These are phyloP conservation scores for Myathropa florea DNA, from an alignment of 2,888 invertebrate species.

Conservation along the genomic window DNA sequence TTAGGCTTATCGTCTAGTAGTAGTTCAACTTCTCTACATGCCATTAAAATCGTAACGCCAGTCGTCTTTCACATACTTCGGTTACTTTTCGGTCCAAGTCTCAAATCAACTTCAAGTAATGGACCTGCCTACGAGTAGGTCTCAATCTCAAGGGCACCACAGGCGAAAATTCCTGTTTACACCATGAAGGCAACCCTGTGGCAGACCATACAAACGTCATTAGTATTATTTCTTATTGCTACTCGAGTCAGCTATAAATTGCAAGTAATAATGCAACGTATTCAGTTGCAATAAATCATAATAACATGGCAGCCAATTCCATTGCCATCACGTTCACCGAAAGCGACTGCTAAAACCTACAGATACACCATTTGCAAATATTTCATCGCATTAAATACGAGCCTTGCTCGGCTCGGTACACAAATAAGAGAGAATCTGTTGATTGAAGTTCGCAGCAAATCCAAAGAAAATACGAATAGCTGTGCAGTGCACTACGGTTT, in stretches of 20 bases:
- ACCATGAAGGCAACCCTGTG: conserved; percentile 30
- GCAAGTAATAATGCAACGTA: conserved; percentile 51
- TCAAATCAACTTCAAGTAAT: background rate
- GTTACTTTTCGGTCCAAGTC: background rate
- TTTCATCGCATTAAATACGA: conserved; percentile 38
- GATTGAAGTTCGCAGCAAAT: conserved; percentile 40
- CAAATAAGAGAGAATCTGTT: conserved; percentile 30
- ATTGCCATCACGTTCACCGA: conserved; percentile 48
- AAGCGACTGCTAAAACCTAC: conserved; percentile 24
- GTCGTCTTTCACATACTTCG: background rate
- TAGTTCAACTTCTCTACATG: too few relatives aligned
- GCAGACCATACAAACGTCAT: conserved; percentile 42
- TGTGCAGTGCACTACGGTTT: conserved; percentile 9
- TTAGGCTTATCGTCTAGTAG: background rate
- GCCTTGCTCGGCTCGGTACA: background rate
- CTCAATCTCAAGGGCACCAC: background rate
- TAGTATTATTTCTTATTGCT: conserved; percentile 32
- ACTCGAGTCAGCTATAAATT: conserved; percentile 51
- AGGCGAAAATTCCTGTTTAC: background rate
- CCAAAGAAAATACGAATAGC: conserved; percentile 27
- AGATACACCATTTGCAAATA: conserved; percentile 42
- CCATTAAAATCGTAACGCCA: too few relatives aligned
- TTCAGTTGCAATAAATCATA: conserved; percentile 60
- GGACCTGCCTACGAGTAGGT: background rate
- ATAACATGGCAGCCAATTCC: conserved; percentile 56